Evolutionary conservation across 1,140 invertebrate species (phyloP).

Genomic region (Chironomus striatipennis): DNA sequence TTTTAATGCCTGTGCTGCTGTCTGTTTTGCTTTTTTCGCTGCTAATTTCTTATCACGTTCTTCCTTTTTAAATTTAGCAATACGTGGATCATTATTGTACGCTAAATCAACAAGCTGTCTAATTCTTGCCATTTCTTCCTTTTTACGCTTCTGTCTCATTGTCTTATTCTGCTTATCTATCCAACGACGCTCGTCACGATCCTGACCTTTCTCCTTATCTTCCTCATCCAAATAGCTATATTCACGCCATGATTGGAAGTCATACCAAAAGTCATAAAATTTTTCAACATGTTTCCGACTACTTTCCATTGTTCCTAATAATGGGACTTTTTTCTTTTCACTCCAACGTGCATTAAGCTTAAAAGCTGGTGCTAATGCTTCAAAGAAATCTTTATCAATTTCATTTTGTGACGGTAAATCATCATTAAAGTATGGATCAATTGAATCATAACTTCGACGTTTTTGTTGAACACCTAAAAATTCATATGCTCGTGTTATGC

Average conservation of each 20-base stretch:
- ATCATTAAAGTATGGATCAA: slow-evolving; percentile 93
- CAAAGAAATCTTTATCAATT: slow-evolving; percentile 77
- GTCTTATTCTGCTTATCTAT: slow-evolving; percentile 97
- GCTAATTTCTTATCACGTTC: slow-evolving; percentile 88
- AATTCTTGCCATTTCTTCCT: slow-evolving; percentile 91
- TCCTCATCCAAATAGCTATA: slow-evolving; percentile 99
- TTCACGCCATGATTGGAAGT: slow-evolving; percentile 98
- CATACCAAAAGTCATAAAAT: slow-evolving; percentile 91
- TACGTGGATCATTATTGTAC: slow-evolving; percentile 88
- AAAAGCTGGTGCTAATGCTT: slow-evolving; percentile 70
- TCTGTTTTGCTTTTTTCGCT: slow-evolving; percentile 81
- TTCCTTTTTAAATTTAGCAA: slow-evolving; percentile 85
- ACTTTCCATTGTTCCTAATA: slow-evolving; percentile 66
- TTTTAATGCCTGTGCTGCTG: slow-evolving; percentile 71
- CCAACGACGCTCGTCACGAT: slow-evolving; percentile 89
- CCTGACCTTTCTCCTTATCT: slow-evolving; percentile 95
- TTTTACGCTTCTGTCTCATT: slow-evolving; percentile 82
- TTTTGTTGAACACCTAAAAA: slow-evolving; percentile 62
- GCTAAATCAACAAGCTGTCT: slow-evolving; percentile 84
- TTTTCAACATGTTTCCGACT: slow-evolving; percentile 66
- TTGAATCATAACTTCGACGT: slow-evolving; percentile 86
- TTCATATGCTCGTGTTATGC: slow-evolving; percentile 97
- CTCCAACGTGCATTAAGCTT: slow-evolving; percentile 89
- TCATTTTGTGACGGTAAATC: slow-evolving; percentile 64
- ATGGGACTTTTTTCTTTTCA: slow-evolving; percentile 74